A percentile compares a stretch with the other conserved stretches of the same genome.
Evolutionary conservation across 2,888 invertebrate genomes (phyloP).

Genomic region (Cerastis leucographa): DNA sequence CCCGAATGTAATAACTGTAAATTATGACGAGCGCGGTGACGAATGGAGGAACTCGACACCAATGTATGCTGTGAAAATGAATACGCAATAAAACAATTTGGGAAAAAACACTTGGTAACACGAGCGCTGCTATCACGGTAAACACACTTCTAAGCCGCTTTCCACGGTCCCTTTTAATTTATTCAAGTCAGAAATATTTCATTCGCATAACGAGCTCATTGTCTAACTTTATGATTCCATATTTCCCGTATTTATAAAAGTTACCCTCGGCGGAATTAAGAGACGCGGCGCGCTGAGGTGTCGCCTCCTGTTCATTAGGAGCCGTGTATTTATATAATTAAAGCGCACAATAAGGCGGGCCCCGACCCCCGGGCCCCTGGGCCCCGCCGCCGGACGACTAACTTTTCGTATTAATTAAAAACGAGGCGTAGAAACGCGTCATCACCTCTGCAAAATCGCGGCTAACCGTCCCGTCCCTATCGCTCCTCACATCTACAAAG

Average conservation of each 20-base stretch:
- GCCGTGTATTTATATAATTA: constrained; percentile 75
- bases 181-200: constrained; percentile 79
- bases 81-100: constrained; percentile 62
- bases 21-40: constrained; percentile 40
- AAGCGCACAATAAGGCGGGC: constrained; percentile 75
- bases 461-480: constrained; percentile 72
- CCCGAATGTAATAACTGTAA: constrained; percentile 52
- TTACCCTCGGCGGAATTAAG: constrained; percentile 70
- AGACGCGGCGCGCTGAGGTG: constrained; percentile 72
- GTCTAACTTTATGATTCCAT: constrained; percentile 82
- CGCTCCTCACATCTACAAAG: constrained; percentile 75
- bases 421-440: constrained; percentile 75
- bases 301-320: constrained; percentile 78
- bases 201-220: constrained; percentile 80
- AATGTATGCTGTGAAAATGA: constrained; percentile 42
- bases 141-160: constrained; percentile 60
- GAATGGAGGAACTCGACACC: constrained; percentile 27
- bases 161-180: constrained; percentile 73
- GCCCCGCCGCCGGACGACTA: constrained; percentile 65
- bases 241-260: constrained; percentile 83
- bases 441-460: constrained; percentile 72
- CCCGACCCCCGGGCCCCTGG: constrained; percentile 31
- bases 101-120: constrained; percentile 43
- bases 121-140: constrained; percentile 47
- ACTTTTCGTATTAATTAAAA: constrained; percentile 86